A percentile compares a stretch with the other conserved stretches of the same genome.
Evolutionary conservation across 2,113 vertebrate species (phyloP).

Genomic region (Chaetodon auriga): DNA sequence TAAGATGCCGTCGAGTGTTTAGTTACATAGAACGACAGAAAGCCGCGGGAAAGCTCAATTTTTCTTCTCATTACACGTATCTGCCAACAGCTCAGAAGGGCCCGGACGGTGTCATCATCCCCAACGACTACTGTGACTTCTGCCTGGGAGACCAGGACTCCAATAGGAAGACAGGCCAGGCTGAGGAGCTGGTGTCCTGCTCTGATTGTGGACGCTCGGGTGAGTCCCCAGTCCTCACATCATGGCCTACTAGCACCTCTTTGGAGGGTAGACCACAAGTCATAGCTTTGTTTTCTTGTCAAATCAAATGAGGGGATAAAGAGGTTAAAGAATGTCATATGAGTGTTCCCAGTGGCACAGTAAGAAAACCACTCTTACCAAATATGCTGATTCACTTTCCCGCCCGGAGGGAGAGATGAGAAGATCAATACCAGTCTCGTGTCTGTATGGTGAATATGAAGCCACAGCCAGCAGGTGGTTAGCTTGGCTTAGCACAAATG

Average conservation of each 20-base stretch:
- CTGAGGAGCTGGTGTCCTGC: conserved; percentile 97
- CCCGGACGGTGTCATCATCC: conserved; percentile 92
- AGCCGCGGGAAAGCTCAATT: not conserved
- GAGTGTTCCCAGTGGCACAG: not conserved
- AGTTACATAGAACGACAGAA: not conserved
- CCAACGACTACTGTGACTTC: conserved; percentile 99
- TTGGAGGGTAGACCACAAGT: not conserved
- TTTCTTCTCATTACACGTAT: not conserved
- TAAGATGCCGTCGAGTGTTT: conserved; percentile 58
- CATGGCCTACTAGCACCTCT: no score
- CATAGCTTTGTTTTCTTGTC: not conserved
- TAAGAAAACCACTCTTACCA: not conserved
- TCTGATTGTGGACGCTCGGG: conserved; percentile 98
- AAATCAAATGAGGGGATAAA: not conserved
- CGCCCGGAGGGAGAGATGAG: not conserved
- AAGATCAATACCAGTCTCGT: not conserved
- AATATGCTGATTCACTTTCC: not conserved
- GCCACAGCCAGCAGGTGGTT: no score
- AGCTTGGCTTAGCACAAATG: no score
- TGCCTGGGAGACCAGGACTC: conserved; percentile 97
- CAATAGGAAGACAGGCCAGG: conserved; percentile 97
- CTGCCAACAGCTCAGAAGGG: conserved; percentile 92
- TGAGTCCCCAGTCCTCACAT: conserved; percentile 82
- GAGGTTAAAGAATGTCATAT: not conserved
- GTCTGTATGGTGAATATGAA: not conserved